Conservation (phyloP, 2,113 vertebrate species). For the Ciconia boyciana region DNA sequence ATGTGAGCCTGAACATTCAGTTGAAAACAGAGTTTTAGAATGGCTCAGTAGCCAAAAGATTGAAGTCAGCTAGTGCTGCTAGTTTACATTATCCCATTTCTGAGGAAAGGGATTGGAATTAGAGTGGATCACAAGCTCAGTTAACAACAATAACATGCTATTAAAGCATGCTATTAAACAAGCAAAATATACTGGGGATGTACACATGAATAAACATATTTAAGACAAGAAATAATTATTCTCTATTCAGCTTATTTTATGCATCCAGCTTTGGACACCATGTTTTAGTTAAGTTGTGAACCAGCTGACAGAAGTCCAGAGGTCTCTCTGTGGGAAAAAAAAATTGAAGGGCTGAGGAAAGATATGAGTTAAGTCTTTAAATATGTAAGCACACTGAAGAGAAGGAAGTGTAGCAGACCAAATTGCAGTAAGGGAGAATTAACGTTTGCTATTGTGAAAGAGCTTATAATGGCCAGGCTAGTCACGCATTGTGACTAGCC, state of each 20-base stretch:
- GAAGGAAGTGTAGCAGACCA: neutral
- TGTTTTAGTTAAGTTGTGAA: neutral
- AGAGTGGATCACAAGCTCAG: neutral
- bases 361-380: neutral
- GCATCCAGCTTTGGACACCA: neutral
- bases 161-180: neutral
- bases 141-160: neutral
- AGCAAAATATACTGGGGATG: neutral
- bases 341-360: neutral
- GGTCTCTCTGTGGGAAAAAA: neutral
- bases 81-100: neutral
- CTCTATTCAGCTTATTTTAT: neutral
- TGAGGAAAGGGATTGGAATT: neutral
- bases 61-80: neutral
- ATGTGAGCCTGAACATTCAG: neutral
- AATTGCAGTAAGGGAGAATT: neutral
- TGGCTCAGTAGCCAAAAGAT: neutral
- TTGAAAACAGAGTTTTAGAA: neutral
- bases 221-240: neutral
- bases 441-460: neutral
- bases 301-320: neutral
- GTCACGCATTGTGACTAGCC: fast-evolving
- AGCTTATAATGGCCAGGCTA: neutral
- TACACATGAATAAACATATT: neutral
- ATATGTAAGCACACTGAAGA: neutral